A percentile compares a stretch with the other conserved stretches of the same genome.
Conservation (phyloP, 2,888 invertebrate genomes). For the Caenorhabditis macrosperma region DNA sequence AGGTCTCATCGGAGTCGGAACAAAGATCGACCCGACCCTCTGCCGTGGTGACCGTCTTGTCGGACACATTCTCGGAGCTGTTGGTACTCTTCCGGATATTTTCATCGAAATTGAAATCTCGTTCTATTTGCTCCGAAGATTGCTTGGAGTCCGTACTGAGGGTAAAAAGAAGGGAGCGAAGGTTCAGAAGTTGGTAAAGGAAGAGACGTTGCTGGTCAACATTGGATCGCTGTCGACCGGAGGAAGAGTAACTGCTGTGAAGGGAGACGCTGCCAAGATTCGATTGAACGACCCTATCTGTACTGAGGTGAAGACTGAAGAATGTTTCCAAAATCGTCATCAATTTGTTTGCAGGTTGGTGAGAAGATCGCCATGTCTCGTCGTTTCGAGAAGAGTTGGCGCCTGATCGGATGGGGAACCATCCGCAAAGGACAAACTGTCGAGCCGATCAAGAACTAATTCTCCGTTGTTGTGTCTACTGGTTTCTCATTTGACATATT, state of each 20-base stretch:
- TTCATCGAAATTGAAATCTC: constrained; percentile 89
- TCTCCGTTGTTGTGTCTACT: constrained; percentile 22
- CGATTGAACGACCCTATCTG: constrained; percentile 95
- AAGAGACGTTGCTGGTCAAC: constrained; percentile 89
- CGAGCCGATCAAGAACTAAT: constrained; percentile 84
- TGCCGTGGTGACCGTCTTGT: constrained; percentile 98
- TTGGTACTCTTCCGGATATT: constrained; percentile 95
- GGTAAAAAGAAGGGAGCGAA: constrained; percentile 99
- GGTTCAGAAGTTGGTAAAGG: constrained; percentile 81
- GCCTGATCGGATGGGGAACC: constrained; percentile 99
- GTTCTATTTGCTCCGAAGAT: constrained; percentile 94
- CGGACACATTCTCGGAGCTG: constrained; percentile 93
- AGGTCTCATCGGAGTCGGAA: constrained; percentile 94
- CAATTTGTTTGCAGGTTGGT: constrained; percentile 82
- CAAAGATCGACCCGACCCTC: constrained; percentile 97
- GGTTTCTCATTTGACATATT: constrained; percentile 45
- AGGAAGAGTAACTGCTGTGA: constrained; percentile 83
- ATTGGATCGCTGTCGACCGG: constrained; percentile 99
- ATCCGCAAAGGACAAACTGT: constrained; percentile 97
- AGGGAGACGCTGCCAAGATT: constrained; percentile 86
- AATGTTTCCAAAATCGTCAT: background rate
- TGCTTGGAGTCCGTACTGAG: constrained; percentile 97
- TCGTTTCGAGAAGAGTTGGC: constrained; percentile 99
- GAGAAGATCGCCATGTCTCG: constrained; percentile 99
- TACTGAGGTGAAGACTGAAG: constrained; percentile 86